phyloP scores from a whole-genome alignment of 2,113 vertebrate species.

The Bambusicola thoracicus region DNA sequence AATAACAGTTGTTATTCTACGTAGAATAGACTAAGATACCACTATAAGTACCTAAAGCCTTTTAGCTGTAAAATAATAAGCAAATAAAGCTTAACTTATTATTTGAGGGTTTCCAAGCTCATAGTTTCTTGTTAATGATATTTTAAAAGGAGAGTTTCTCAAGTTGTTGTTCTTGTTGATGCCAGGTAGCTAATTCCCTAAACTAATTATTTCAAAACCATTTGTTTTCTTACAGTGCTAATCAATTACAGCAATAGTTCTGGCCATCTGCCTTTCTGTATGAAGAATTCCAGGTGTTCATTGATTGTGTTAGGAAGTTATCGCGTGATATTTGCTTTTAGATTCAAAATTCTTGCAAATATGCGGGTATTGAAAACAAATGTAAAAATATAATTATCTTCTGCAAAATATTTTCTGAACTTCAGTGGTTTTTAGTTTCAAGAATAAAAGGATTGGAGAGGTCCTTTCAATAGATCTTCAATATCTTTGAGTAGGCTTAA shows the following conservation, averaged over 20 bases:
- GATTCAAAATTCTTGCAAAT: background rate
- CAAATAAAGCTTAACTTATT: background rate
- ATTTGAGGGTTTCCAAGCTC: background rate
- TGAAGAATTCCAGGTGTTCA: background rate
- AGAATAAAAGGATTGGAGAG: background rate
- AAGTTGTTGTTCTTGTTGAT: background rate
- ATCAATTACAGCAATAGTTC: background rate
- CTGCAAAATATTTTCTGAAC: background rate
- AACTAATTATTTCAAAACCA: background rate
- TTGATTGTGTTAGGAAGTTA: background rate
- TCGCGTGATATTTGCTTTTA: background rate
- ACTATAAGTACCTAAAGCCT: background rate
- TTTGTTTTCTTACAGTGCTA: background rate
- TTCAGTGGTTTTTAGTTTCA: background rate
- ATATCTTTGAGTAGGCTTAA: background rate
- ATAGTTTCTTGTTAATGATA: background rate
- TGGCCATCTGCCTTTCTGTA: background rate
- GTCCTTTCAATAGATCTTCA: background rate
- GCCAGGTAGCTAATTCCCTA: background rate
- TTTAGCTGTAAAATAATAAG: background rate
- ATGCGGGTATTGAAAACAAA: background rate
- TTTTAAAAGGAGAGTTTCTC: background rate
- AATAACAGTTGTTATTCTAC: rapidly evolving
- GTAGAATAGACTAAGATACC: background rate
- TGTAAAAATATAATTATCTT: background rate